phyloP scores from a whole-genome alignment of 2,113 vertebrate species.

The Pseudonaja textilis region DNA sequence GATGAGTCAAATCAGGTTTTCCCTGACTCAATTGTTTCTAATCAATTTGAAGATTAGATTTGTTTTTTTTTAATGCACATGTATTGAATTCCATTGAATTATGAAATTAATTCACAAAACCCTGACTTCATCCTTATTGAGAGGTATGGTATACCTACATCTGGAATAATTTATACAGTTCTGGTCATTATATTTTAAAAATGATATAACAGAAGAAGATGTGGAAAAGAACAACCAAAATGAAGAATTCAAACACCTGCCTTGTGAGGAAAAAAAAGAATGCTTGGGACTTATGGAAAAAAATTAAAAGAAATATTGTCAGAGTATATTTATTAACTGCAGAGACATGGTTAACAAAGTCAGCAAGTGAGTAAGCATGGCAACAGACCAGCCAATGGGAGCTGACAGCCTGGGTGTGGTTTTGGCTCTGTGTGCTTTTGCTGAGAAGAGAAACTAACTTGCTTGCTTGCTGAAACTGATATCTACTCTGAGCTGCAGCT shows the following conservation, averaged over 20 bases:
- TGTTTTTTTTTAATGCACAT: not conserved
- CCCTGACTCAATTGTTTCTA: not conserved
- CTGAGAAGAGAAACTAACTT: no score
- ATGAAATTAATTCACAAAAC: not conserved
- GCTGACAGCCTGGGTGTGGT: no score
- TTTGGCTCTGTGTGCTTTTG: no score
- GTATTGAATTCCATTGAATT: not conserved
- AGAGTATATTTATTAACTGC: no score
- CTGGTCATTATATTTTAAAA: not conserved
- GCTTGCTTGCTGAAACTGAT: no score
- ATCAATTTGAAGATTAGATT: not conserved
- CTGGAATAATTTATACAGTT: not conserved
- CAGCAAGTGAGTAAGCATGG: no score
- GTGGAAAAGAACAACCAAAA: not conserved
- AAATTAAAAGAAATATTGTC: not conserved
- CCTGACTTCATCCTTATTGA: not conserved
- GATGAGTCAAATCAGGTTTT: not conserved
- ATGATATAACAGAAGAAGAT: not conserved
- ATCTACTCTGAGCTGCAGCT: no score
- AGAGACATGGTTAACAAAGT: no score
- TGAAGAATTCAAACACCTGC: not conserved
- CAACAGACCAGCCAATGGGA: no score
- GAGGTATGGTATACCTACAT: not conserved
- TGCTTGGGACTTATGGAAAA: not conserved
- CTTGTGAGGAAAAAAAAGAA: not conserved